Percentiles rank a stretch among this genome's conserved stretches.
Evolutionary conservation across 2,888 invertebrate species (phyloP).

Genomic region (Euplagia quadripunctaria): DNA sequence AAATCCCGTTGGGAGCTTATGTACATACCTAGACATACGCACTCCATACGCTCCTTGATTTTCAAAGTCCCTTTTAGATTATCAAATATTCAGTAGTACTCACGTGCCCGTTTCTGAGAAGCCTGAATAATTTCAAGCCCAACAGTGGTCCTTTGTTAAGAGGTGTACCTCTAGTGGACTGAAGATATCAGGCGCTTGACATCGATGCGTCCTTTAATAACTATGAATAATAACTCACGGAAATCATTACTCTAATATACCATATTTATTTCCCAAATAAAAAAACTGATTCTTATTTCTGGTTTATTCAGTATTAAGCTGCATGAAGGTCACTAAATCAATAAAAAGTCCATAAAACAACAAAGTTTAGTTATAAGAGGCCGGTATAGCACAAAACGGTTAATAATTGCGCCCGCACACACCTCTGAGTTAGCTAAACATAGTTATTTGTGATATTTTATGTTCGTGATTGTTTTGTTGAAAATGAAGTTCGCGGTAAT

Average conservation of each 20-base stretch:
- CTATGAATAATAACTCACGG: not conserved
- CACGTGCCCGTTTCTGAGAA: not conserved
- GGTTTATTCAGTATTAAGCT: not conserved
- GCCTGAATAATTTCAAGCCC: not conserved
- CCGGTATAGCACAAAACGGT: constrained; percentile 69
- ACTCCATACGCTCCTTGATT: no score
- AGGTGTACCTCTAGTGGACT: not conserved
- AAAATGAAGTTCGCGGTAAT: constrained; percentile 19
- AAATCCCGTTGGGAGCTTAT: no score
- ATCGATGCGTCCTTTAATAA: no score
- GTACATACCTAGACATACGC: no score
- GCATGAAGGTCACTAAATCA: constrained; percentile 39
- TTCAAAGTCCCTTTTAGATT: no score
- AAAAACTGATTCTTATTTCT: not conserved
- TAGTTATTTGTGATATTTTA: constrained; percentile 66
- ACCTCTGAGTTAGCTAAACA: constrained; percentile 64
- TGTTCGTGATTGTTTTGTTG: constrained; percentile 46
- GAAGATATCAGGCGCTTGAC: not conserved
- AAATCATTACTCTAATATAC: not conserved
- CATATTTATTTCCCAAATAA: not conserved
- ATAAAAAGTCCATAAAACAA: constrained; percentile 48
- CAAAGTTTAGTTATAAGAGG: constrained; percentile 32
- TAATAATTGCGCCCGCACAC: constrained; percentile 65
- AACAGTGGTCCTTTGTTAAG: not conserved
- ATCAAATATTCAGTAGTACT: not conserved